A percentile compares a stretch with the other conserved stretches of the same genome.
phyloP scores from a whole-genome alignment of 2,113 vertebrate species.

The Gila orcuttii region DNA sequence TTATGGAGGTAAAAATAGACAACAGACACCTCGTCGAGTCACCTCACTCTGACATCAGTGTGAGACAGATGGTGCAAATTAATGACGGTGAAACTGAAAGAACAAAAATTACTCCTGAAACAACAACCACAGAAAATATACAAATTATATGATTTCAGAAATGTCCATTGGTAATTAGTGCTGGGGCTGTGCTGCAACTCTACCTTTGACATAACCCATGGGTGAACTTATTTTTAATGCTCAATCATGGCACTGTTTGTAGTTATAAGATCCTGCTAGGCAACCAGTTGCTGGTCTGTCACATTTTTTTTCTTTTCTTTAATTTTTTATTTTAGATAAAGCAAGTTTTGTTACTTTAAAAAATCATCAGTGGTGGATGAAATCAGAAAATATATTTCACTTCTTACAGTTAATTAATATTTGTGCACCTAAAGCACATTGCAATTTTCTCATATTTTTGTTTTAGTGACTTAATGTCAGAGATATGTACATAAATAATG shows the following conservation, averaged over 20 bases:
- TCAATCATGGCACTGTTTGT: slow-evolving; percentile 50
- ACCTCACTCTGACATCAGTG: slow-evolving; percentile 68
- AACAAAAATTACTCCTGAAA: slow-evolving; percentile 55
- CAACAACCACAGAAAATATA: slow-evolving; percentile 56
- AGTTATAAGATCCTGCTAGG: slow-evolving; percentile 47
- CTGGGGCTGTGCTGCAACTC: slow-evolving; percentile 40
- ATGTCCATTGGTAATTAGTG: slow-evolving; percentile 41
- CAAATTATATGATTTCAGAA: slow-evolving; percentile 50
- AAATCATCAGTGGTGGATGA: not conserved
- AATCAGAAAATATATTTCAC: not conserved
- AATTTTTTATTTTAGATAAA: not conserved
- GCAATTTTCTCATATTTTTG: not conserved
- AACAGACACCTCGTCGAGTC: slow-evolving; percentile 73
- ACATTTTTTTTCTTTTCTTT: not conserved
- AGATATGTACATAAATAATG: too few relatives aligned
- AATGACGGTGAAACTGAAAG: slow-evolving; percentile 69
- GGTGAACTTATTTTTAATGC: slow-evolving; percentile 45
- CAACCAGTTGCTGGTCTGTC: slow-evolving; percentile 47
- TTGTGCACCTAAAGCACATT: not conserved
- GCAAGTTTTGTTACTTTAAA: not conserved
- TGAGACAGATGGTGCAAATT: slow-evolving; percentile 76
- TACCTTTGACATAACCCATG: slow-evolving; percentile 33
- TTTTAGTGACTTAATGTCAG: not conserved
- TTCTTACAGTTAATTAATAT: not conserved
- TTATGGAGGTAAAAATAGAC: slow-evolving; percentile 80